Conservation (phyloP, 2,888 invertebrate genomes). For the Pegoplata infirma region DNA sequence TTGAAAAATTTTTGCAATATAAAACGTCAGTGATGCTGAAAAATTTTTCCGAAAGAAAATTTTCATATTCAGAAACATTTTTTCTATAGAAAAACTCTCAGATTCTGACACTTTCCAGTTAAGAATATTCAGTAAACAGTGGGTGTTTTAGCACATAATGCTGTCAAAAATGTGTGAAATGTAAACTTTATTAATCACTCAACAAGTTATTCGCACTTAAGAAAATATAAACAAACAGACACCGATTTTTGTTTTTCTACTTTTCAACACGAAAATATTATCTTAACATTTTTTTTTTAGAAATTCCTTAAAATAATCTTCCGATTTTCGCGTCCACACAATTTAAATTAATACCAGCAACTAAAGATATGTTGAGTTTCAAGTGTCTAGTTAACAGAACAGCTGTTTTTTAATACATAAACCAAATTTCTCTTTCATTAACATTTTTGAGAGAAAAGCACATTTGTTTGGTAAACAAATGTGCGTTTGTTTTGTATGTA, state of each 20-base stretch:
- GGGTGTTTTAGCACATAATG: neutral
- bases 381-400: neutral
- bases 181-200: neutral
- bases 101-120: too few relatives aligned
- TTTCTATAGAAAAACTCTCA: too few relatives aligned
- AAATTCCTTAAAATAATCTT: neutral
- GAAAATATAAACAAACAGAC: neutral
- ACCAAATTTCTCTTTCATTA: too few relatives aligned
- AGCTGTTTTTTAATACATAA: neutral
- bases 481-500: neutral
- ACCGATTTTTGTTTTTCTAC: neutral
- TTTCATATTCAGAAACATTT: too few relatives aligned
- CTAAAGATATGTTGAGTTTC: conserved; percentile 6
- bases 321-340: neutral
- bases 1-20: too few relatives aligned
- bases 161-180: neutral
- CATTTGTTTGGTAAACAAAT: too few relatives aligned
- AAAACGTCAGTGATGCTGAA: too few relatives aligned
- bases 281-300: neutral
- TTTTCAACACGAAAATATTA: neutral
- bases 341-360: conserved; percentile 1
- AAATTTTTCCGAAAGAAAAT: too few relatives aligned
- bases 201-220: neutral
- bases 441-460: too few relatives aligned
- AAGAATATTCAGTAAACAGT: too few relatives aligned